Conservation (phyloP, 2,113 vertebrate genomes). For the Aleadryas rufinucha region DNA sequence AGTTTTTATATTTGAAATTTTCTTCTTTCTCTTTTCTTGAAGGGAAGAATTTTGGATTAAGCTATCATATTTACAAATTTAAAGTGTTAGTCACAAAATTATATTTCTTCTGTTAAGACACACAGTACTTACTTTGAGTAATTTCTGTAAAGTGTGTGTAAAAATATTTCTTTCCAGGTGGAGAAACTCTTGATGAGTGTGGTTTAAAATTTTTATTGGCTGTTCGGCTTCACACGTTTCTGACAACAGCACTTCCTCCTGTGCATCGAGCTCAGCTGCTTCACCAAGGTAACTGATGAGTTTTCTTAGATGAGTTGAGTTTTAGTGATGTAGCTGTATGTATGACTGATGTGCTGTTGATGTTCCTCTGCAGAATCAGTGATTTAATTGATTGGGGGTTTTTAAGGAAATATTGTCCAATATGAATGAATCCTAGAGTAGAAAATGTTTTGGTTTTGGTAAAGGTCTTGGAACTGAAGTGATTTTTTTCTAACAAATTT, state of each 20-base stretch:
- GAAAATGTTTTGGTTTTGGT: not conserved
- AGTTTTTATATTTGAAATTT: not conserved
- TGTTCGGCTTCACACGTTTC: constrained; percentile 92
- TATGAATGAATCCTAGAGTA: not conserved
- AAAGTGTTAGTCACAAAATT: not conserved
- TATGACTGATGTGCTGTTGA: not conserved
- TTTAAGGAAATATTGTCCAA: not conserved
- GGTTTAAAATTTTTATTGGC: constrained; percentile 94
- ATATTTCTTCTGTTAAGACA: not conserved
- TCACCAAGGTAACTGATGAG: constrained; percentile 81
- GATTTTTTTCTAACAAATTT: not conserved
- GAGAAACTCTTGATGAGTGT: constrained; percentile 96
- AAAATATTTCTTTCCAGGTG: constrained; percentile 73
- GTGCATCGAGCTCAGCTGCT: constrained; percentile 87
- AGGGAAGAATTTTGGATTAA: not conserved
- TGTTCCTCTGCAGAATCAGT: not conserved
- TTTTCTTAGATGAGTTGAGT: not conserved
- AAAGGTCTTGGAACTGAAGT: not conserved
- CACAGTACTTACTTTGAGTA: not conserved
- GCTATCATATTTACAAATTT: not conserved
- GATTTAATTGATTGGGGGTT: not conserved
- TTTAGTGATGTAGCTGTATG: not conserved
- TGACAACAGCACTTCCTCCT: constrained; percentile 90
- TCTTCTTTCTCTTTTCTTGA: not conserved
- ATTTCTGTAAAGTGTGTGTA: not conserved